Conservation (phyloP, 2,888 invertebrate species). For the Brenthis daphne region DNA sequence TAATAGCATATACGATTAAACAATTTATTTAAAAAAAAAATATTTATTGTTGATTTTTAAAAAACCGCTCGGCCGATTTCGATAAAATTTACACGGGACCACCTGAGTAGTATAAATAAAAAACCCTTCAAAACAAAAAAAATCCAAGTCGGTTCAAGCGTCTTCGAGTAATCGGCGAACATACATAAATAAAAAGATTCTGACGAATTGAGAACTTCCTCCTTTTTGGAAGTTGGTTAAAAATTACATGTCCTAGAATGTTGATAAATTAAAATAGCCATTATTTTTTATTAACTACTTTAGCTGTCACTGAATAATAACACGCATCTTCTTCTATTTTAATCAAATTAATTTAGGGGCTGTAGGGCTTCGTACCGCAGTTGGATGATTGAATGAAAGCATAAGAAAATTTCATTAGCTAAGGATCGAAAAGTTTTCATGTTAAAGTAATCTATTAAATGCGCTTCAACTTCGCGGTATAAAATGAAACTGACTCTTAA, state of each 20-base stretch:
- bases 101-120: too few species aligned
- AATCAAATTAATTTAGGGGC: conserved; percentile 44
- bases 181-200: too few species aligned
- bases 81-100: too few species aligned
- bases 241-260: neutral
- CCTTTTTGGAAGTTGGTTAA: neutral
- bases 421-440: conserved; percentile 21
- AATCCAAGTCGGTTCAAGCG: too few species aligned
- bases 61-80: too few species aligned
- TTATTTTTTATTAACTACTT: conserved; percentile 22
- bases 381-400: conserved; percentile 41
- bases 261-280: conserved; percentile 17
- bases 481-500: too few species aligned
- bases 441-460: neutral
- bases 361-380: conserved; percentile 34
- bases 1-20: too few species aligned
- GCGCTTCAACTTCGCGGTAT: neutral
- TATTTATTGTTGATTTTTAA: too few species aligned
- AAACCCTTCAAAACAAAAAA: too few species aligned
- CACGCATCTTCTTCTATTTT: conserved; percentile 28
- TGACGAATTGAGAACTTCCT: too few species aligned
- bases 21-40: too few species aligned
- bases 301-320: conserved; percentile 1
- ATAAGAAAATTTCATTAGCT: conserved; percentile 37
- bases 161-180: too few species aligned